phyloP scores from a whole-genome alignment of 2,113 vertebrate species.

The Alectura lathami region DNA sequence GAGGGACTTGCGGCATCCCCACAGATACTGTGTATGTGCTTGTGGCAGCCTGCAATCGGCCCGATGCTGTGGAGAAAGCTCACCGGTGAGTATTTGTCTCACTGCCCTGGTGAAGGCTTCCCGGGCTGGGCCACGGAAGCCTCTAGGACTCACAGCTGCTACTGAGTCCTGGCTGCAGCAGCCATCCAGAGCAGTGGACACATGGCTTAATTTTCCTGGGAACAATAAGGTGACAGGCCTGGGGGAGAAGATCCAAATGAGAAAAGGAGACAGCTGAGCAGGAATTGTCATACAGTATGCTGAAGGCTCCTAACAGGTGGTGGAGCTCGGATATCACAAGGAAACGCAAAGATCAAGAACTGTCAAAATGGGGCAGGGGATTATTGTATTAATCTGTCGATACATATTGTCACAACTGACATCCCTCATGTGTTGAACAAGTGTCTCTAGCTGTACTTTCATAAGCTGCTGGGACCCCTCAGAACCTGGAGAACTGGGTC shows the following conservation, averaged over 20 bases:
- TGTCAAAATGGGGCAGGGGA: not conserved
- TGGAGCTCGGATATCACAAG: not conserved
- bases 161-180: rapidly evolving
- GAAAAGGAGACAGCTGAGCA: not conserved
- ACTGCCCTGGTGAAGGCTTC: not conserved
- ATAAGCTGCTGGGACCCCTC: not conserved
- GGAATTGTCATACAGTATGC: not conserved
- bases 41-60: constrained; percentile 87
- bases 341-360: not conserved
- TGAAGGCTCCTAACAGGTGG: not conserved
- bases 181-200: rapidly evolving
- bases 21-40: constrained; percentile 92
- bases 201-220: not conserved
- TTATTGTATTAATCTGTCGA: not conserved
- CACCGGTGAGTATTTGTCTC: constrained; percentile 77
- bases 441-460: not conserved
- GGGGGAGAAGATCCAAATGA: not conserved
- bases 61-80: constrained; percentile 86
- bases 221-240: not conserved
- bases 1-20: constrained; percentile 87
- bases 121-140: not conserved
- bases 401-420: not conserved
- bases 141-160: not conserved
- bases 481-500: not conserved
- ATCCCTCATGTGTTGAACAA: not conserved